Evolutionary conservation across 2,888 invertebrate genomes (phyloP).

Genomic region (Chironomus tentans): DNA sequence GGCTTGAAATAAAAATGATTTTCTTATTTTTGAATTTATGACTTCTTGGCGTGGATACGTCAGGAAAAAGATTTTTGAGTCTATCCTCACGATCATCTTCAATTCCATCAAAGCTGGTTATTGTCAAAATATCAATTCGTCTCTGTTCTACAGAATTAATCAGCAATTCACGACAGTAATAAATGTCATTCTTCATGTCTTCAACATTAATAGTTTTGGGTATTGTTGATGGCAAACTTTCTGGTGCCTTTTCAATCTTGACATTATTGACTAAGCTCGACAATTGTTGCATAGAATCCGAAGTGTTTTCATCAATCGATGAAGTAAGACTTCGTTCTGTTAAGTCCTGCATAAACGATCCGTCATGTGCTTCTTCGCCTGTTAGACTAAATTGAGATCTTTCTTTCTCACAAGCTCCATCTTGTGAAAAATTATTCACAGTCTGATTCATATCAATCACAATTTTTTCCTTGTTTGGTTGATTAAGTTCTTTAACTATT

Average conservation of each 20-base stretch:
- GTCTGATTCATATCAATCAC: slow-evolving; percentile 16
- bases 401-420: neutral
- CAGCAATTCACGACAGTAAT: slow-evolving; percentile 74
- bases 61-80: slow-evolving; percentile 64
- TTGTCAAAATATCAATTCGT: slow-evolving; percentile 72
- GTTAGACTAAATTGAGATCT: slow-evolving; percentile 1
- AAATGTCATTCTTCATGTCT: slow-evolving; percentile 54
- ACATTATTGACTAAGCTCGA: slow-evolving; percentile 16
- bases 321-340: neutral
- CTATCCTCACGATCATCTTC: slow-evolving; percentile 60
- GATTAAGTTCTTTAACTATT: slow-evolving; percentile 26
- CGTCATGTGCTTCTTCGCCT: neutral
- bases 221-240: neutral
- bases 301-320: slow-evolving; percentile 24
- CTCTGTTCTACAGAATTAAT: slow-evolving; percentile 68
- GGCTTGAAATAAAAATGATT: slow-evolving; percentile 76
- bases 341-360: neutral
- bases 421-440: neutral
- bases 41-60: slow-evolving; percentile 54
- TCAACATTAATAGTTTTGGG: neutral
- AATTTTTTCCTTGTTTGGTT: slow-evolving; percentile 7
- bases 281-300: slow-evolving; percentile 25
- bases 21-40: slow-evolving; percentile 69
- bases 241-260: neutral
- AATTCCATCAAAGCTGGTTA: slow-evolving; percentile 72